Evolutionary conservation across 1,140 invertebrate genomes (phyloP), one percentile per base, ranked within the genome.

Genomic region (Drosophila carrolli): DNA sequence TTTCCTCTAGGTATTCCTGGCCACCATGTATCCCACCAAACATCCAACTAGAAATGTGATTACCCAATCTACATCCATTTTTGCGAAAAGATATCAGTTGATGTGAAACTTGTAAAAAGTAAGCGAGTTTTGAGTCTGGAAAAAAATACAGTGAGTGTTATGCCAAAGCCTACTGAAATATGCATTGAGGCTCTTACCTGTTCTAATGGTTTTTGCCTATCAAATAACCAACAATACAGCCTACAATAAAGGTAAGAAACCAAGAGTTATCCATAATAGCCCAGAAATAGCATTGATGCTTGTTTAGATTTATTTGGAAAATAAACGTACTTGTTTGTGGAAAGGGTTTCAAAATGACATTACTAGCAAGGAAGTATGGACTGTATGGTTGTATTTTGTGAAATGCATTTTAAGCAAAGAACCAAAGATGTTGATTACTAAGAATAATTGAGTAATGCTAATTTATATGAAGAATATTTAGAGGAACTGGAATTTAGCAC

Each of bases 201-300:
- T 11, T 5, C 40, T 58, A 57, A 23, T 29, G 29, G 14, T 72
- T 27, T 14, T 48, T 14, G 37, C 79, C 74, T 53, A 85, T 32
- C 9, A 70, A 61, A 63, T 73, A 81, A 4, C 81, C 82, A 19
- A 75, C 32, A 19, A 86, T 23, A 40, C 78, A 63, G 9, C 82
- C 82, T 5, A 85, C 27, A 13, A 78, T 19, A 4, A 85, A 66
- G 0, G 50, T 78, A 0, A 66, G 11, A 0, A 78, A 0, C 11
- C 6, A 41, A 4, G 19, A 37, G 53, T 60, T 75, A 32, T 85
- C 82, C 43, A 86, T 85, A 35, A 27, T 37, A 14, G 41, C 9
- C 9, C 14, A 9, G 23, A 11, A 23, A 1, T 23, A 23, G 11
- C 2, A 6, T 29, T 13, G 10, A 23, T 58, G 8, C 6, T 1